Evolutionary conservation across 2,797 vertebrate genomes (phyloP), one percentile per base, ranked within the genome.

Genomic region (Phoxinus dragarum): DNA sequence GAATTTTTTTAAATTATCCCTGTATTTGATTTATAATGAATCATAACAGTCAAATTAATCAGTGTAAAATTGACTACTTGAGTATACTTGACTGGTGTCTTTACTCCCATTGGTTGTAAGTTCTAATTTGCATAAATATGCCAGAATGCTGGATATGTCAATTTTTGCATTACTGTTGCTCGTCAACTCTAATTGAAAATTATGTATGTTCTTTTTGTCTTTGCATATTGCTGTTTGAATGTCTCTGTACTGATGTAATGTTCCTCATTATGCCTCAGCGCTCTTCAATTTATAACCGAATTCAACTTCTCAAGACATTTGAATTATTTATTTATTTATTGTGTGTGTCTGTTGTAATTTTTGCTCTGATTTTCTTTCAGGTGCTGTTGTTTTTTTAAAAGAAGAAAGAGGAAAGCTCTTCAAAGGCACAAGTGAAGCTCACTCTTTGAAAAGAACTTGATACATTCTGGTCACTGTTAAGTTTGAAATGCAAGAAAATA

Each of bases 361-460:
- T 72, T 67, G 19, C 80, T 82, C 71, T 77, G 23, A 6, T 42
- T n/a, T 31, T 40, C 17, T 72, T 66, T 5, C 93, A 99, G 98
- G 96, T 99, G 98, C 97, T 99, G 98, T 96, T 99, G 98, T 93
- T 99, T 99, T 95, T 99, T 99, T 94, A 99, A 99, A 91, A 96
- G 98, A 89, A 96, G 97, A 93, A 99, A 98, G 98, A 98, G 98
- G 96, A 99, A 99, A 98, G 96, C 96, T 23, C 95, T 97, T 88
- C 98, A 98, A 93, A 96, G 98, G 90, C 98, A 98, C 94, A 99
- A 99, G 94, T 99, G 97, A 98, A 86, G 69, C 80, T 84, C 90
- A 85, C 84, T 88, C 47, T 56, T 69, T 80, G 86, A 88, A 93
- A 91, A 93, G 93, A 94, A 96, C 95, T 95, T 93, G 94, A 95